Percentiles rank a stretch among this genome's conserved stretches.
These are phyloP conservation scores for Formica selysi DNA, from an alignment of 1,140 invertebrate genomes.

Conservation along the genomic window DNA sequence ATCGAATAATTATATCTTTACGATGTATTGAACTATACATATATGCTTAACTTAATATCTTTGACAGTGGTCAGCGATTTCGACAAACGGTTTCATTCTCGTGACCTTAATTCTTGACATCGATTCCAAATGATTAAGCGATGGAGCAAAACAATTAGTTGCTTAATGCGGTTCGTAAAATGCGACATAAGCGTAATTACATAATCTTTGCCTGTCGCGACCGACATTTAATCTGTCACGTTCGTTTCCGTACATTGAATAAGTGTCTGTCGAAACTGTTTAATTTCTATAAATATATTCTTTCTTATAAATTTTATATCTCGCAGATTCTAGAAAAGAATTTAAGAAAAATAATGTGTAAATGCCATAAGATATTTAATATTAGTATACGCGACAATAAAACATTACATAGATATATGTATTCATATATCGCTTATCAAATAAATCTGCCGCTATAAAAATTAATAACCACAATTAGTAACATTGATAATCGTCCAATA, in stretches of 20 bases:
- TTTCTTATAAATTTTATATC: too few relatives aligned
- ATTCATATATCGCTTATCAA: too few relatives aligned
- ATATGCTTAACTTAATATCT: not conserved
- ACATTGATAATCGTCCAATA: too few relatives aligned
- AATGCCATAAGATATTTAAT: too few relatives aligned
- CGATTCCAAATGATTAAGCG: conserved; percentile 72
- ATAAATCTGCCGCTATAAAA: too few relatives aligned
- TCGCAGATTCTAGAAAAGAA: too few relatives aligned
- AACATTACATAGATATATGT: too few relatives aligned
- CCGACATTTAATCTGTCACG: conserved; percentile 27
- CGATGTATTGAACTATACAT: not conserved
- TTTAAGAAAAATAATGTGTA: too few relatives aligned
- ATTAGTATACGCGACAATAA: too few relatives aligned
- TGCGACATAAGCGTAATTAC: conserved; percentile 64
- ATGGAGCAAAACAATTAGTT: conserved; percentile 72
- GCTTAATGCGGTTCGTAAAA: conserved; percentile 73
- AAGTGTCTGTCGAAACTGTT: not conserved
- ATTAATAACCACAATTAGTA: too few relatives aligned
- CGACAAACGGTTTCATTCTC: conserved; percentile 14
- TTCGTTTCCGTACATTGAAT: not conserved
- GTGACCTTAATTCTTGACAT: conserved; percentile 73
- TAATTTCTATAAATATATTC: not conserved
- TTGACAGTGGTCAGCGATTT: conserved; percentile 54
- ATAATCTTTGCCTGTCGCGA: conserved; percentile 41
- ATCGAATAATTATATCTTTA: not conserved